A percentile compares a stretch with the other conserved stretches of the same genome.
These are phyloP conservation scores for Nycteola revayana DNA, from an alignment of 2,888 invertebrate species.

Conservation along the genomic window DNA sequence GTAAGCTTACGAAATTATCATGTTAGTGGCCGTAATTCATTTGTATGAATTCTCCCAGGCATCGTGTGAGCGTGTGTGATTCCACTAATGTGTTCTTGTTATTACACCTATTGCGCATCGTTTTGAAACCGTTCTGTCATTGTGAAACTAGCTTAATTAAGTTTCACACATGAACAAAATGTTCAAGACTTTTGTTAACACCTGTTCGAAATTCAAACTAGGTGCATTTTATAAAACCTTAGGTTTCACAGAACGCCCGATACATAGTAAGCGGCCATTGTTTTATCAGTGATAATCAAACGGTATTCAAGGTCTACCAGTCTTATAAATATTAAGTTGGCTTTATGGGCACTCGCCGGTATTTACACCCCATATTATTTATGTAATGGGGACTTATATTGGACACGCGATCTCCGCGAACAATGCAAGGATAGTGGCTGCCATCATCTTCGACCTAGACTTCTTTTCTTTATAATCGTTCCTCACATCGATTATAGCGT, in stretches of 20 bases:
- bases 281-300: conserved; percentile 47
- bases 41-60: conserved; percentile 69
- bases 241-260: conserved; percentile 35
- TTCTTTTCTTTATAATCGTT: conserved; percentile 72
- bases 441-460: conserved; percentile 69
- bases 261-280: conserved; percentile 42
- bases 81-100: conserved; percentile 64
- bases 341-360: conserved; percentile 49
- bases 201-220: conserved; percentile 9
- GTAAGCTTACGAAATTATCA: conserved; percentile 73
- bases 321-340: conserved; percentile 59
- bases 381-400: conserved; percentile 77
- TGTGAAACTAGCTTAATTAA: conserved; percentile 45
- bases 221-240: conserved; percentile 25
- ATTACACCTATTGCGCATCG: conserved; percentile 48
- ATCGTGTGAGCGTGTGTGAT: conserved; percentile 63
- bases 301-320: conserved; percentile 53
- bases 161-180: conserved; percentile 47
- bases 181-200: conserved; percentile 1
- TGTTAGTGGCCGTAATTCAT: conserved; percentile 66
- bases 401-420: conserved; percentile 72
- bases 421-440: conserved; percentile 75
- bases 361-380: conserved; percentile 71
- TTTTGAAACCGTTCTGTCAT: conserved; percentile 56
- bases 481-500: conserved; percentile 64